Evolutionary conservation across 2,888 invertebrate species (phyloP).

Genomic region (Notocelia uddmanniana): DNA sequence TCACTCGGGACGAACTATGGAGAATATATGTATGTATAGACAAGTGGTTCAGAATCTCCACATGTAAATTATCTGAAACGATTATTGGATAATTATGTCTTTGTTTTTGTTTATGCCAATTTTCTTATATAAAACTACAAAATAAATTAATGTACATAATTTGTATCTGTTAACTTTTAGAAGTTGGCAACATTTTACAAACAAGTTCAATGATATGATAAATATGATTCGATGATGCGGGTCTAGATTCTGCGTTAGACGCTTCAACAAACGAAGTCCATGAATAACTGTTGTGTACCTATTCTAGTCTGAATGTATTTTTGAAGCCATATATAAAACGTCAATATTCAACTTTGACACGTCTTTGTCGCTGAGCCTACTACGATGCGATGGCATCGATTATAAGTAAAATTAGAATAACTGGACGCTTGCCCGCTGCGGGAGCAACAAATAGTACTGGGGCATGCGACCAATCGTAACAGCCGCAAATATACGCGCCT

Average conservation of each 20-base stretch:
- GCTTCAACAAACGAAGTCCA: not conserved
- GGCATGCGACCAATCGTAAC: constrained; percentile 84
- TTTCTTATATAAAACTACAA: too few species aligned
- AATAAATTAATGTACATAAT: too few species aligned
- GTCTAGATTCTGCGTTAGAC: not conserved
- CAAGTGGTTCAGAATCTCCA: too few species aligned
- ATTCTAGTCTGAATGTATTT: not conserved
- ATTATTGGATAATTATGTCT: too few species aligned
- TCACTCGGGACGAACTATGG: too few species aligned
- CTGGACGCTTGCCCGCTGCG: constrained; percentile 83
- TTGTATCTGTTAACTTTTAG: too few species aligned
- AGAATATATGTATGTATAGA: too few species aligned
- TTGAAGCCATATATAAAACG: not conserved
- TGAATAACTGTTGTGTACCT: not conserved
- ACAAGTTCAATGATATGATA: too few species aligned
- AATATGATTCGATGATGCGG: too few species aligned
- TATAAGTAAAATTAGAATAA: constrained; percentile 85
- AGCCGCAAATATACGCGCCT: constrained; percentile 78
- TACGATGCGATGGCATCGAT: constrained; percentile 82
- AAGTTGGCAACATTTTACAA: too few species aligned
- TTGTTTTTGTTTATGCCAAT: too few species aligned
- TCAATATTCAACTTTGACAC: constrained; percentile 64
- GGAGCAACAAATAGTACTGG: constrained; percentile 84
- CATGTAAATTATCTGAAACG: too few species aligned
- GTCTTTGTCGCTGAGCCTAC: constrained; percentile 77